Percentiles rank a stretch among this genome's conserved stretches.
Evolutionary conservation across 2,888 invertebrate species (phyloP).

Genomic region (Anthrax anthrax): DNA sequence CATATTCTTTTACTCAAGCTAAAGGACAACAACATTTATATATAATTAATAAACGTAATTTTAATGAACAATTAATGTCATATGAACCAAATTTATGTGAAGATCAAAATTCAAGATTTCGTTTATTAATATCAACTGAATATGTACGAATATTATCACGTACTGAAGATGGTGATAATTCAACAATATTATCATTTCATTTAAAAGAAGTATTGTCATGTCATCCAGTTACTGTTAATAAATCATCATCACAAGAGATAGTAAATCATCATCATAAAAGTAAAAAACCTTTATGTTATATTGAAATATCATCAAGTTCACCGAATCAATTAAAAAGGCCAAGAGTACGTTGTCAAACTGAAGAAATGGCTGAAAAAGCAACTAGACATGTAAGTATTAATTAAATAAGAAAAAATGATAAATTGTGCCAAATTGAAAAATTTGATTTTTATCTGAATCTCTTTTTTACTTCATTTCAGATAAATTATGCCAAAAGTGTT

Average conservation of each 20-base stretch:
- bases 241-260: no score
- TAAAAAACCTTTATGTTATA: conserved; percentile 21
- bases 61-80: conserved; percentile 65
- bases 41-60: conserved; percentile 54
- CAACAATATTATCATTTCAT: conserved; percentile 29
- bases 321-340: conserved; percentile 43
- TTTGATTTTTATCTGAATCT: neutral
- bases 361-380: conserved; percentile 42
- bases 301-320: conserved; percentile 34
- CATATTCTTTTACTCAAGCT: conserved; percentile 60
- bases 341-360: conserved; percentile 55
- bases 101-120: conserved; percentile 42
- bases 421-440: neutral
- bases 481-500: conserved; percentile 77
- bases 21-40: conserved; percentile 70
- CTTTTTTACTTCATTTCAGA: conserved; percentile 48
- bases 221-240: conserved; percentile 27
- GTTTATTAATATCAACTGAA: conserved; percentile 31
- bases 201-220: conserved; percentile 32
- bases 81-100: conserved; percentile 70
- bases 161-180: conserved; percentile 25
- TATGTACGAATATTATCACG: conserved; percentile 30
- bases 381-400: conserved; percentile 29
- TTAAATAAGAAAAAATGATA: neutral
- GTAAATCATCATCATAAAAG: conserved; percentile 19